A percentile compares a stretch with the other conserved stretches of the same genome.
Conservation (phyloP, 2,888 invertebrate species). For the Dynastes hyllus region DNA sequence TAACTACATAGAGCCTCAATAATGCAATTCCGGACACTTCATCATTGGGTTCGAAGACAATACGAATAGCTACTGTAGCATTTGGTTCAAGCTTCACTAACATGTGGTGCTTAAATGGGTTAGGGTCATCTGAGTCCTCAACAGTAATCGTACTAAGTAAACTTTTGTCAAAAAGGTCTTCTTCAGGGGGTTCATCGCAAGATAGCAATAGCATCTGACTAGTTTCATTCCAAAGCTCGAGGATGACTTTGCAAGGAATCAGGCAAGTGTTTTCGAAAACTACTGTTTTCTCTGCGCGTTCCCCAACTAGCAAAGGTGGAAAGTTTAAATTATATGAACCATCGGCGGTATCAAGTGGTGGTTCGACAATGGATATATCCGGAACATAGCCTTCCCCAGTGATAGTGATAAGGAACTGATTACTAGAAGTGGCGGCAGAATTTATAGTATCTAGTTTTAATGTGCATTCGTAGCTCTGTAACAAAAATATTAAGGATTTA, state of each 20-base stretch:
- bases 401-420: conserved; percentile 62
- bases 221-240: conserved; percentile 65
- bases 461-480: conserved; percentile 62
- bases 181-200: not conserved
- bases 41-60: conserved; percentile 66
- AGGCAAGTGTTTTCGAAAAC: conserved; percentile 68
- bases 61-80: conserved; percentile 62
- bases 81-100: conserved; percentile 63
- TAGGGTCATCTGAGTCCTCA: not conserved
- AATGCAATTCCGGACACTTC: conserved; percentile 60
- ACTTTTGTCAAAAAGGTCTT: not conserved
- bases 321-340: conserved; percentile 64
- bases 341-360: conserved; percentile 58
- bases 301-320: conserved; percentile 65
- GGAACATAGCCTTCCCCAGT: conserved; percentile 70
- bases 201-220: conserved; percentile 54
- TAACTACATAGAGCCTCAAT: conserved; percentile 71
- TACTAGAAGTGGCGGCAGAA: not conserved
- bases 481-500: conserved; percentile 9
- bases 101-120: conserved; percentile 53
- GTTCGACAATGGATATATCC: conserved; percentile 68
- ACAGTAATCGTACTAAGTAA: not conserved
- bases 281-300: conserved; percentile 59
- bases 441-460: conserved; percentile 61
- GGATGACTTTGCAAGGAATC: conserved; percentile 68